Conservation (phyloP, 2,888 invertebrate species). For the Machimus rusticus region DNA sequence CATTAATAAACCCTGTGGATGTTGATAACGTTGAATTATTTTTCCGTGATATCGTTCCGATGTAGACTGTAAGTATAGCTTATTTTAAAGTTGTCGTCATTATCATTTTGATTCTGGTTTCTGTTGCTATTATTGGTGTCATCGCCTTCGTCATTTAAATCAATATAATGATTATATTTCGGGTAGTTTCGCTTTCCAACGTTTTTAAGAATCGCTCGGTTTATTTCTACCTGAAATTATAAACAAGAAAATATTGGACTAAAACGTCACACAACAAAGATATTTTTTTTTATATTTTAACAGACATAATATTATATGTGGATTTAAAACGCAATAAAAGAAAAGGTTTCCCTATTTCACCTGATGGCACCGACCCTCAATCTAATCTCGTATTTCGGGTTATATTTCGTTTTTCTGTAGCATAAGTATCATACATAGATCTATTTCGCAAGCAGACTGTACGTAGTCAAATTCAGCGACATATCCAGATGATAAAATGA, state of each 20-base stretch:
- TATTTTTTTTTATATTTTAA: background rate
- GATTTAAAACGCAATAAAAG: background rate
- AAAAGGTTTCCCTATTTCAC: background rate
- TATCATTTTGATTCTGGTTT: conserved; percentile 34
- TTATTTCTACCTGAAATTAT: conserved; percentile 68
- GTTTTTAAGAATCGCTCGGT: conserved; percentile 76
- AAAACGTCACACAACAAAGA: background rate
- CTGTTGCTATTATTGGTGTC: conserved; percentile 8
- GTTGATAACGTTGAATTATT: conserved; percentile 45
- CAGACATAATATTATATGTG: background rate
- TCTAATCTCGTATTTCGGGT: background rate
- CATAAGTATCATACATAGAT: background rate
- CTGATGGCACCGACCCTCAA: background rate
- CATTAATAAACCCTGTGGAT: conserved; percentile 31
- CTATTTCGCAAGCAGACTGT: background rate
- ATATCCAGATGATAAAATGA: background rate
- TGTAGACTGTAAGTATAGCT: conserved; percentile 59
- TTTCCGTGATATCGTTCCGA: conserved; percentile 54
- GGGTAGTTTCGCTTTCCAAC: conserved; percentile 72
- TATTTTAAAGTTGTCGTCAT: conserved; percentile 55
- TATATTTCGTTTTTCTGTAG: background rate
- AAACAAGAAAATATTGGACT: conserved; percentile 42
- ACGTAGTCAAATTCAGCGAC: background rate
- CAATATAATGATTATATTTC: conserved; percentile 40
- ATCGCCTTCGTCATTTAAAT: conserved; percentile 42